These are phyloP conservation scores for Euphydryas editha DNA, from an alignment of 2,888 invertebrate genomes.

Conservation along the genomic window DNA sequence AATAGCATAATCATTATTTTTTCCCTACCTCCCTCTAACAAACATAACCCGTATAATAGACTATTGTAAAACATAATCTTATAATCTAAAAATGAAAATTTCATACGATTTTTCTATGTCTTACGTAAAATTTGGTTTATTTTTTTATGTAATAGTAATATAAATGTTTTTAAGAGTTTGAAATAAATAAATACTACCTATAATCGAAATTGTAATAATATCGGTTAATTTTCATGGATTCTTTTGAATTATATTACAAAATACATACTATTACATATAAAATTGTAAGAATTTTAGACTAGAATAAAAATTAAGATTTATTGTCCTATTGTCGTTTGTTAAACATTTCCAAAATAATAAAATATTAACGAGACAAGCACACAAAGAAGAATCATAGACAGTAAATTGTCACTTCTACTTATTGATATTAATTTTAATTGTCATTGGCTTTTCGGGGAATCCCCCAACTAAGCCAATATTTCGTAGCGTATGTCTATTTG, in stretches of 20 bases:
- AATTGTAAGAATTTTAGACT: neutral
- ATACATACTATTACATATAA: neutral
- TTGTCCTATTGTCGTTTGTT: neutral
- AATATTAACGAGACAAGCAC: too few species aligned
- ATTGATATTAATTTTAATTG: conserved; percentile 11
- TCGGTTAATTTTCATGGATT: too few species aligned
- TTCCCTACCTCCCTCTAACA: neutral
- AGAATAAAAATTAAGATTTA: conserved; percentile 1
- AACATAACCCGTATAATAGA: conserved; percentile 6
- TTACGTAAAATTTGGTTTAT: neutral
- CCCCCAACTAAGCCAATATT: neutral
- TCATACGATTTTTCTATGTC: neutral
- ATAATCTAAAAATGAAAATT: neutral
- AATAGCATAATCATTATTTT: neutral
- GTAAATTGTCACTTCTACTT: conserved; percentile 2
- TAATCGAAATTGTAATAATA: too few species aligned
- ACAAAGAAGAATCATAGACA: neutral
- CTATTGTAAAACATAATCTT: neutral
- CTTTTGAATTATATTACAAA: too few species aligned
- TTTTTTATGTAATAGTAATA: neutral
- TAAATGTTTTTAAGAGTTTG: too few species aligned
- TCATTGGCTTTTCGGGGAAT: neutral
- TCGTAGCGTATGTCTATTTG: neutral
- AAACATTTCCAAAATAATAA: too few species aligned
- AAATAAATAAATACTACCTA: too few species aligned